Evolutionary conservation across 2,113 vertebrate species (phyloP), one percentile per base, ranked within the genome.

Genomic region (Laticauda laticaudata): DNA sequence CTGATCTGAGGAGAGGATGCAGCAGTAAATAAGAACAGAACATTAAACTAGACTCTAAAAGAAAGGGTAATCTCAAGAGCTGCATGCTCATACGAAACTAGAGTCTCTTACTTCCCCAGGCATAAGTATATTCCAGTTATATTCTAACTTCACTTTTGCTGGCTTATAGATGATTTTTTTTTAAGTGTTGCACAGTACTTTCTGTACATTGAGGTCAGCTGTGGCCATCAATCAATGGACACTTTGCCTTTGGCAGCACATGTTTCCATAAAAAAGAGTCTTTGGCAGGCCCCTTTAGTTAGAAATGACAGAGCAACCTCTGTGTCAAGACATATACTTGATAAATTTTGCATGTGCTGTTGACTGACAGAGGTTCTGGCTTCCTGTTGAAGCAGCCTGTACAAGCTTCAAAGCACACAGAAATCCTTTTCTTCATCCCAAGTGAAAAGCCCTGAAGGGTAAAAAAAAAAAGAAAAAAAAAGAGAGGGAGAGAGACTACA

Each of bases 311-410:
- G 96, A 96, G 92, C 94, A 97, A 97, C 96, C 97, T 97, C 96
- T 97, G 97, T 92, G 94, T 97, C 96, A 97, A 97, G 95, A 94
- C 97, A 97, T 96, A 97, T 91, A 97, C 91, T 97, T 97, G 97
- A 97, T 97, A 97, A 97, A 97, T 97, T 97, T 97, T 97, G 94
- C 95, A 96, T 96, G 95, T 97, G 95, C 96, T 97, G 93, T 96
- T 97, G 97, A 97, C 96, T 97, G 97, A 97, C 97, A 98, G 96
- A 96, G 96, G 93, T 92, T 94, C 94, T 2, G n/a, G 95, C 92
- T 87, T 97, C 97, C 97, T 97, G 95, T 95, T 92, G 96, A 93
- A 96, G 93, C 92, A 92, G 93, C 94, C 93, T 43, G 94, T 39
- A 26, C 1, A 51, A 92, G 93, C 95, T 97, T 97, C 97, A 97